Evolutionary conservation across 2,888 invertebrate species (phyloP), one percentile per base, ranked within the genome.

Genomic region (Pachliopta kotzebuea): DNA sequence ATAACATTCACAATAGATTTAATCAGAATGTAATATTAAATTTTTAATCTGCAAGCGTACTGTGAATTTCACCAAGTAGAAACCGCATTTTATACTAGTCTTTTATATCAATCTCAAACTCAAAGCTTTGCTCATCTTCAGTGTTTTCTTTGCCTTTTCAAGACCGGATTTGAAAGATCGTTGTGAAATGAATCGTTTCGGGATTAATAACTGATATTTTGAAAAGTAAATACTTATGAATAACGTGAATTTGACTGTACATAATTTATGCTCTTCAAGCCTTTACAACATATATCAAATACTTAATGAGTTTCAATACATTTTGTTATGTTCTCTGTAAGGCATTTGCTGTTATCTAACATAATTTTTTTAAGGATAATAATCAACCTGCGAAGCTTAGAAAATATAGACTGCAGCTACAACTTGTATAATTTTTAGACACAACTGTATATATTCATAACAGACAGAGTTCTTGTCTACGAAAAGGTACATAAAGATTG

Each of bases 41-140:
- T 56, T 55, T 60, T 60, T 49, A 63, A 63, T 64, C 60, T 50
- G 24, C 45, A 49, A 29, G 45, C 14, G 26, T 49, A 42, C 56
- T 60, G 60, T 49, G 45, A 60, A 56, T 60, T 56, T 57, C 52
- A 42, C 21, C 61, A 45, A 61, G 49, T 55, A 29, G 56, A 52
- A 60, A 64, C 37, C 60, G 60, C 49, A 56, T 64, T 64, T 56
- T 63, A 37, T 60, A 60, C 53, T 31, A 59, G 50, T 50, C 55
- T 64, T 60, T 64, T 60, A 56, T 56, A 64, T 60, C 60, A 64
- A 60, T 64, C 64, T 60, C 26, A 26, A 60, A 60, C 64, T 56
- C 56, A 64, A 64, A 60, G 60, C 60, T 52, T 52, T 60, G 31
- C 42, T 26, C 56, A 53, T 60, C 59, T 56, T 45, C 50, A 42